A percentile compares a stretch with the other conserved stretches of the same genome.
Evolutionary conservation across 2,113 vertebrate genomes (phyloP).

Genomic region (Aythya baeri): DNA sequence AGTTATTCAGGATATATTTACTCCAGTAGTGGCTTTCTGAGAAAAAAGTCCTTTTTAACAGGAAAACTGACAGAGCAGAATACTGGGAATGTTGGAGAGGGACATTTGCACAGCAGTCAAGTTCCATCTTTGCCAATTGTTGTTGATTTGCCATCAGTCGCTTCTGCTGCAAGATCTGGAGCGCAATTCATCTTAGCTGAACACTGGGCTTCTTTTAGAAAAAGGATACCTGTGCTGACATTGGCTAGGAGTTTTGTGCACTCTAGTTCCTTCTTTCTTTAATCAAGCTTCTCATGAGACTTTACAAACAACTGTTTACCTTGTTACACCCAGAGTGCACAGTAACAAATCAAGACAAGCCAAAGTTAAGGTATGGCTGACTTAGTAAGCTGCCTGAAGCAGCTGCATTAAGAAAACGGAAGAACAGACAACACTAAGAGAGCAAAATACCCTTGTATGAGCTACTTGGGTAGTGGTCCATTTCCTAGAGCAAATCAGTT

Average conservation of each 20-base stretch:
- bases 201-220: neutral
- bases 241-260: neutral
- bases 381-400: neutral
- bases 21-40: conserved; percentile 4
- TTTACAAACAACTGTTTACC: neutral
- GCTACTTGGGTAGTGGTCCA: conserved; percentile 16
- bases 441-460: neutral
- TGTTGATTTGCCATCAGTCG: conserved; percentile 6
- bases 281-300: neutral
- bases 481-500: neutral
- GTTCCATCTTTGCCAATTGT: neutral
- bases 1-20: conserved; percentile 60
- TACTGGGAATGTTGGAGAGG: neutral
- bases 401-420: neutral
- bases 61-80: conserved; percentile 20
- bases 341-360: neutral
- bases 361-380: neutral
- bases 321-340: neutral
- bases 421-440: neutral
- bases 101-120: neutral
- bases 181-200: neutral
- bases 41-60: neutral
- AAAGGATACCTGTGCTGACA: neutral
- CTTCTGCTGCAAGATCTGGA: neutral
- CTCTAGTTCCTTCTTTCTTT: neutral